Evolutionary conservation across 2,888 invertebrate species (phyloP).

Genomic region (Rhamnusium bicolor): DNA sequence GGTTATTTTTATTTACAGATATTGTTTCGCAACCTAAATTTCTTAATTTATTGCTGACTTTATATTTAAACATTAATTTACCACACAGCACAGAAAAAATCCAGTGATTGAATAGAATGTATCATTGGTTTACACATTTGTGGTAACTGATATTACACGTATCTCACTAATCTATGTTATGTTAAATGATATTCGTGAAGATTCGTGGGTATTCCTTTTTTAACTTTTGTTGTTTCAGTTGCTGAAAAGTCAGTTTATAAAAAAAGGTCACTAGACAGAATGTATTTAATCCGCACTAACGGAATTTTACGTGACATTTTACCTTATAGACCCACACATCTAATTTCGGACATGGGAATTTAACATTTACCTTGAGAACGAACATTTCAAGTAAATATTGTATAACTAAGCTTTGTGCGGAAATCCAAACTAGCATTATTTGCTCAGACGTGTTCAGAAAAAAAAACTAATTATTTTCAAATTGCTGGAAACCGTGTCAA

Average conservation of each 20-base stretch:
- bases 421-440: background rate
- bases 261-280: background rate
- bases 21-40: too few species aligned
- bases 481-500: slow-evolving; percentile 25
- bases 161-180: too few species aligned
- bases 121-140: too few species aligned
- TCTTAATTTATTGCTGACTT: too few species aligned
- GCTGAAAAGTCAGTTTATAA: too few species aligned
- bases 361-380: background rate
- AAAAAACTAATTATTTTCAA: slow-evolving; percentile 20
- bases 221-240: background rate
- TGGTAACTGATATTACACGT: too few species aligned
- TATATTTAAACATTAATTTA: too few species aligned
- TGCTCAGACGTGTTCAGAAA: slow-evolving; percentile 12
- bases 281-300: background rate
- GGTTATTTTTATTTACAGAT: too few species aligned
- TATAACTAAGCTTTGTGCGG: background rate
- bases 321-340: background rate
- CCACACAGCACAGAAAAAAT: too few species aligned
- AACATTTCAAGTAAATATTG: background rate
- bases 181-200: too few species aligned
- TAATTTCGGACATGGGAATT: slow-evolving; percentile 15
- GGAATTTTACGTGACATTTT: slow-evolving; percentile 1
- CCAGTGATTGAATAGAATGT: too few species aligned
- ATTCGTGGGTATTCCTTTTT: background rate